These are phyloP conservation scores for Oreochromis aureus DNA, from an alignment of 2,113 vertebrate genomes.

Conservation along the genomic window DNA sequence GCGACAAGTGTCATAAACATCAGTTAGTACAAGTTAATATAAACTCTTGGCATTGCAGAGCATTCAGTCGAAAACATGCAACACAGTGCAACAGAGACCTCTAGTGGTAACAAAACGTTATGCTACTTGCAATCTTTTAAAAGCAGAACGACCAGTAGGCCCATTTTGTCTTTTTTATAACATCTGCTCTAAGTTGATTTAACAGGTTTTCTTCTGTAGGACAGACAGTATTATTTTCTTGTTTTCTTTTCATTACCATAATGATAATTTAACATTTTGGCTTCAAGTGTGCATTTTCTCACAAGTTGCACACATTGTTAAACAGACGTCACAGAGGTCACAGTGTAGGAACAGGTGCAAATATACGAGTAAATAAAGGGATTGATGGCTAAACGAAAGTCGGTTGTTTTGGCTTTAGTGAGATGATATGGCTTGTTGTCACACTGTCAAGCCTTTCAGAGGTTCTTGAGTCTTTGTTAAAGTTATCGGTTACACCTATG, in stretches of 20 bases:
- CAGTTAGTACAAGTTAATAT: background rate
- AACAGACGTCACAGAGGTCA: background rate
- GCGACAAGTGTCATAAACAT: background rate
- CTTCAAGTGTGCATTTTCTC: background rate
- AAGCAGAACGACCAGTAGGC: background rate
- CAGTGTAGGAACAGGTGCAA: background rate
- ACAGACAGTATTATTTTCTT: background rate
- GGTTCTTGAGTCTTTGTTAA: background rate
- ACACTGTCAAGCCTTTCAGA: background rate
- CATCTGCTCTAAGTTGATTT: background rate
- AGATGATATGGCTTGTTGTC: background rate
- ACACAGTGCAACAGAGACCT: constrained; percentile 12
- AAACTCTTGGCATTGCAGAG: background rate
- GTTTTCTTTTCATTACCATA: background rate
- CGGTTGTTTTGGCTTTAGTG: background rate
- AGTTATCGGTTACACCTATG: background rate
- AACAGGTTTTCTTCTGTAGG: background rate
- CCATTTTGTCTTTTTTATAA: background rate
- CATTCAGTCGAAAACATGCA: background rate
- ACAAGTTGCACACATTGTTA: background rate
- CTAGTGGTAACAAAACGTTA: constrained; percentile 21
- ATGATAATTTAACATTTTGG: background rate
- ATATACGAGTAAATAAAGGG: background rate
- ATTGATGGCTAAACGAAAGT: background rate
- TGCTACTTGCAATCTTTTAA: background rate